phyloP scores from a whole-genome alignment of 2,113 vertebrate species.

The Sarotherodon lohbergeri region DNA sequence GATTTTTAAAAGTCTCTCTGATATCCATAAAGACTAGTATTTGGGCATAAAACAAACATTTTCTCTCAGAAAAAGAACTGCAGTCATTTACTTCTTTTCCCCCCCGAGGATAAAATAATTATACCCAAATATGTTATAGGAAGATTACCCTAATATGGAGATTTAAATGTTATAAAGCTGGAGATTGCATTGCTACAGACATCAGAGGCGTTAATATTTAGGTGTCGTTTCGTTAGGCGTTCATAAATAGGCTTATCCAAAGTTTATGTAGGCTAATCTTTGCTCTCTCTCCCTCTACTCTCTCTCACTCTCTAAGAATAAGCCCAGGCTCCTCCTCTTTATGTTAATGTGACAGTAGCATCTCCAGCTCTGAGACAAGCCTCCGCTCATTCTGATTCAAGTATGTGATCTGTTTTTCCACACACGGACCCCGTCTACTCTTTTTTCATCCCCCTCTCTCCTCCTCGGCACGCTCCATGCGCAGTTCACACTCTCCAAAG shows the following conservation, averaged over 20 bases:
- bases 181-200: constrained; percentile 22
- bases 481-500: not conserved
- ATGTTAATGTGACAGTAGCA: constrained; percentile 72
- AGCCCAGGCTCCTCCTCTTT: constrained; percentile 60
- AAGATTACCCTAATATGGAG: constrained; percentile 12
- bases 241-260: constrained; percentile 62
- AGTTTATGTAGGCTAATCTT: constrained; percentile 62
- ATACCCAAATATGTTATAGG: not conserved
- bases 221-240: constrained; percentile 43
- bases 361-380: constrained; percentile 61
- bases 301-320: constrained; percentile 59
- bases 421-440: constrained; percentile 21
- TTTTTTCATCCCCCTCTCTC: constrained; percentile 13
- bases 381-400: constrained; percentile 64
- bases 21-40: not conserved
- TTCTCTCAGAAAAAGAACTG: not conserved
- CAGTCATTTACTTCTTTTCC: not conserved
- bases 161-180: constrained; percentile 5
- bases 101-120: not conserved
- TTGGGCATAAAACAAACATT: not conserved
- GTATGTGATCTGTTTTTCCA: constrained; percentile 62
- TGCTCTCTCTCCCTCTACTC: constrained; percentile 6
- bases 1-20: not conserved
- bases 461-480: constrained; percentile 23
- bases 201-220: constrained; percentile 32